Base-by-base conservation (phyloP, 2,797 vertebrate genomes). In the Hypotaenidia okinawae region DNA sequence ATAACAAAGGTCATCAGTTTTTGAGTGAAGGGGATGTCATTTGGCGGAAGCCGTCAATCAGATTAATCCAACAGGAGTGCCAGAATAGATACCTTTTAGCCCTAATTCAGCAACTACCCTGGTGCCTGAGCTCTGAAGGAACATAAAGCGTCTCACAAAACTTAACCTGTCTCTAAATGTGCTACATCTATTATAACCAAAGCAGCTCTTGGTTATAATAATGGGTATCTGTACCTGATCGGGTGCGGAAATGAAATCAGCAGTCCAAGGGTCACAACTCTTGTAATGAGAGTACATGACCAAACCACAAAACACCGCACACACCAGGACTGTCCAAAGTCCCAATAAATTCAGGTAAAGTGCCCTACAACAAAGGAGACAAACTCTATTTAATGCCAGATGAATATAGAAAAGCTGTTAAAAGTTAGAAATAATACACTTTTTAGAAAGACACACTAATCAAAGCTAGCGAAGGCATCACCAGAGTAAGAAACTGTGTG, bases 251-350 rank as follows among this genome's bases (percentile, higher is more conserved):
- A 99, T 97, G 66, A 97, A 97, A 39, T 94, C 93, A 16, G 98
- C 98, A 45, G 98, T 98, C 99, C 98, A 99, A 61, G 98, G 98
- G 83, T 99, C 98, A 89, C 98, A 99, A 9, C 88, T 89, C 70
- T 84, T 95, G 90, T 98, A 98, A 89, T 98, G 93, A 2, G 98
- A 64, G 17, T 98, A 99, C 98, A 99, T 98, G 88, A 98, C 97
- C 96, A 98, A 97, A 35, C 98, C 98, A 76, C 97, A 98, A 90
- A 98, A 97, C 35, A 98, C 97, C 23, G 98, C 97, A 85, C 98
- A 98, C 6, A 90, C 47, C 61, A 98, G 77, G 59, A 98, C 98
- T 41, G 92, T 68, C 98, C 98, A 98, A 39, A 99, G 98, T 54
- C 98, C 98, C 93, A 98, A 0, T 62, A 98, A 97, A 90, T 99